Percentiles rank a stretch among this genome's conserved stretches.
Conservation (phyloP, 2,888 invertebrate species). For the Cheilosia variabilis region DNA sequence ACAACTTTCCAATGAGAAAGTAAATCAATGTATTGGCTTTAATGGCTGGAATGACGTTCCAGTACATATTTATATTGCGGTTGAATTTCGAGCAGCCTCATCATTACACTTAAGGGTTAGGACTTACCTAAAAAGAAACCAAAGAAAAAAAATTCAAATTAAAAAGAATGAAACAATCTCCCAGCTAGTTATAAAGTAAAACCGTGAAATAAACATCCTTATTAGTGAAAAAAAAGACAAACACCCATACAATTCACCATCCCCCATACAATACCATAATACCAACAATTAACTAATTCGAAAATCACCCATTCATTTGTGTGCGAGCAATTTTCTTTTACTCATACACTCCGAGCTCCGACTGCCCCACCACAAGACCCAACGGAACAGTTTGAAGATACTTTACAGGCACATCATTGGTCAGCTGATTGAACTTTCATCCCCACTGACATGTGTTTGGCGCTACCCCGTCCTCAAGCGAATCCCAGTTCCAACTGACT, state of each 20-base stretch:
- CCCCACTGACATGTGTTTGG: conserved; percentile 60
- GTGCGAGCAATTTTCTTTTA: conserved; percentile 38
- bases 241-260: conserved; percentile 17
- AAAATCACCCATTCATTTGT: conserved; percentile 49
- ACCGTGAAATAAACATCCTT: conserved; percentile 10
- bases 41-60: too few species aligned
- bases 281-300: conserved; percentile 61
- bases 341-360: neutral
- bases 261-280: conserved; percentile 7
- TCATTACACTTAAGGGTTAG: neutral
- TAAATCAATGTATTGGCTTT: too few species aligned
- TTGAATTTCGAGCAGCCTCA: neutral
- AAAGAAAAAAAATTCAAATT: neutral
- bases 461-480: conserved; percentile 48
- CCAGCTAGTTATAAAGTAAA: neutral
- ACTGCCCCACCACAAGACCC: conserved; percentile 22
- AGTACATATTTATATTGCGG: too few species aligned
- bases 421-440: conserved; percentile 71
- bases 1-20: too few species aligned
- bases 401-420: conserved; percentile 66
- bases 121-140: neutral
- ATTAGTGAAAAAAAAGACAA: conserved; percentile 5
- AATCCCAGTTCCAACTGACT: conserved; percentile 15
- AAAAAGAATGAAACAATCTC: neutral
- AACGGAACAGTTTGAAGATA: conserved; percentile 37